Evolutionary conservation across 2,113 vertebrate genomes (phyloP).

Genomic region (Mastomys natalensis): DNA sequence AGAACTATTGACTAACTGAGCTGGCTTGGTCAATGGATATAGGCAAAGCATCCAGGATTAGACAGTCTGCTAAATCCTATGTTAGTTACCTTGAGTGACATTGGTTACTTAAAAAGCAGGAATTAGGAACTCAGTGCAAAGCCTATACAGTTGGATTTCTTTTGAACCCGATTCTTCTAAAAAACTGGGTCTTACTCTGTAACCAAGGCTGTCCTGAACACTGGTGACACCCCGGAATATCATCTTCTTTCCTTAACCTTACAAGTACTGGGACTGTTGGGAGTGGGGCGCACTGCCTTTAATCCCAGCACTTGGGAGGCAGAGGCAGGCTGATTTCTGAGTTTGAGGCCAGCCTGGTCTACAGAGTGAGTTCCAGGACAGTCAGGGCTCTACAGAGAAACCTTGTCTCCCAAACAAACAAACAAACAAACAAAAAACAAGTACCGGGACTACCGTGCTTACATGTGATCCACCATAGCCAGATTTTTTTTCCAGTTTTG

Average conservation of each 20-base stretch:
- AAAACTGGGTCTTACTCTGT: neutral
- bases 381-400: too few species aligned
- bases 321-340: too few species aligned
- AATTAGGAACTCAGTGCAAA: neutral
- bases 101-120: neutral
- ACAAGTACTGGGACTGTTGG: neutral
- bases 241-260: neutral
- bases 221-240: neutral
- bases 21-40: neutral
- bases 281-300: too few species aligned
- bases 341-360: too few species aligned
- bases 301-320: too few species aligned
- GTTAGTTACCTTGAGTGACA: neutral
- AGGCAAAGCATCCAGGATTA: neutral
- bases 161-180: neutral
- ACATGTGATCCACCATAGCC: too few species aligned
- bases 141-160: neutral
- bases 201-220: neutral
- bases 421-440: too few species aligned
- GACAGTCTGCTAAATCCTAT: too few species aligned
- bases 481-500: neutral
- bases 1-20: too few species aligned
- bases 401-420: too few species aligned
- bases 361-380: too few species aligned
- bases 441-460: neutral